Base-by-base conservation (phyloP, 2,888 invertebrate genomes). In the Athetis lepigone region DNA sequence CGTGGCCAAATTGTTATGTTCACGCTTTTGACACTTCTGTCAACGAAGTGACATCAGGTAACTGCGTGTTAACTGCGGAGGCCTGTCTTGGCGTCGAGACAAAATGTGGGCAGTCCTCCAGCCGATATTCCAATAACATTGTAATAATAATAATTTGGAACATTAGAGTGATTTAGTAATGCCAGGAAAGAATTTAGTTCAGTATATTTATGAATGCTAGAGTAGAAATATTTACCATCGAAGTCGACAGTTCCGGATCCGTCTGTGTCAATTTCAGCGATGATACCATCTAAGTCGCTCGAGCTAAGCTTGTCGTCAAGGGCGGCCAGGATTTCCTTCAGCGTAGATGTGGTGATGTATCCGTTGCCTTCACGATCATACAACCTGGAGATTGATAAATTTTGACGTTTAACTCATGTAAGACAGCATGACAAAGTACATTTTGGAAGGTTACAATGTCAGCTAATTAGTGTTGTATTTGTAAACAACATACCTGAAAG, bases 181-280 rank as follows among this genome's bases (percentile, higher is more conserved):
- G 37, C 42, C 59, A 25, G 43, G 40, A 36, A 23, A 42, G 3
- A 52, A 43, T 40, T 46, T 33, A 21, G 23, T 25, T 59, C 2
- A 29, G 8, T 4, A 29, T 4, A 50, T 62, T 39, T 42, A 40
- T 42, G 11, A 42, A 47, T 40, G 40, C 8, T 4, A n/a, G 5
- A 55, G 25, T 36, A 21, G 11, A 62, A 55, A 68, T 74, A 77
- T 62, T 90, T 93, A 99, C 99, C 99, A 96, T 99, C 99, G 92
- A 99, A 99, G 94, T 99, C 99, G 78, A 99, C 99, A 77, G 99
- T 99, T 88, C 99, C 99, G 75, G 99, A 99, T 58, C 99, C 99
- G 92, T 99, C 99, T 69, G 99, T 98, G 94, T 99, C 99, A 85
- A 99, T 99, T 95, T 99, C 99, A 84, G 98, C 97, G 90, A 99